Conservation (phyloP, 2,888 invertebrate genomes). For the Epinotia ramella region DNA sequence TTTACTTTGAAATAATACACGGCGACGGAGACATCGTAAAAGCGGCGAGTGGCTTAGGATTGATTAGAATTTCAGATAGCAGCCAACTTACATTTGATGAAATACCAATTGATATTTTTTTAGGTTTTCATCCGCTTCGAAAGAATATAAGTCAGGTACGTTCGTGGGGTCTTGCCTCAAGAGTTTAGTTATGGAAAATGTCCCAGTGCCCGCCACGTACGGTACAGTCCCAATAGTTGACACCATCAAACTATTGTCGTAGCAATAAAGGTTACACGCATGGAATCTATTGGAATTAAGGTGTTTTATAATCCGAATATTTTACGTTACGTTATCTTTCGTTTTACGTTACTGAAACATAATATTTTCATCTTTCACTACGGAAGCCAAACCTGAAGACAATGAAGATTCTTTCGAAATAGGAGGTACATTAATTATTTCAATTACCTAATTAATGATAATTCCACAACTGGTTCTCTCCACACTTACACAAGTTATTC, state of each 20-base stretch:
- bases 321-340: too few species aligned
- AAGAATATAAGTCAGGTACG: too few species aligned
- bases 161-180: too few species aligned
- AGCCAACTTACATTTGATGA: constrained; percentile 18
- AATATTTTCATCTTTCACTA: background rate
- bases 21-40: constrained; percentile 40
- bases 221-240: too few species aligned
- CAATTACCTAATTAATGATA: background rate
- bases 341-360: too few species aligned
- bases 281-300: background rate
- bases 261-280: too few species aligned
- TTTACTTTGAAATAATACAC: constrained; percentile 12
- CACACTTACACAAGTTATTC: constrained; percentile 53
- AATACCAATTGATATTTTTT: constrained; percentile 15
- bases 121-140: background rate
- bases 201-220: too few species aligned
- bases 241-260: too few species aligned
- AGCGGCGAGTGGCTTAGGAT: constrained; percentile 36
- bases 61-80: constrained; percentile 45
- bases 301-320: background rate
- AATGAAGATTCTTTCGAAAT: too few species aligned
- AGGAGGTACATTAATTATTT: too few species aligned
- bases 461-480: constrained; percentile 22
- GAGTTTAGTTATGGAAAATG: too few species aligned
- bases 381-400: background rate